Percentiles rank a stretch among this genome's conserved stretches.
Evolutionary conservation across 2,113 vertebrate species (phyloP).

Genomic region (Vidua macroura): DNA sequence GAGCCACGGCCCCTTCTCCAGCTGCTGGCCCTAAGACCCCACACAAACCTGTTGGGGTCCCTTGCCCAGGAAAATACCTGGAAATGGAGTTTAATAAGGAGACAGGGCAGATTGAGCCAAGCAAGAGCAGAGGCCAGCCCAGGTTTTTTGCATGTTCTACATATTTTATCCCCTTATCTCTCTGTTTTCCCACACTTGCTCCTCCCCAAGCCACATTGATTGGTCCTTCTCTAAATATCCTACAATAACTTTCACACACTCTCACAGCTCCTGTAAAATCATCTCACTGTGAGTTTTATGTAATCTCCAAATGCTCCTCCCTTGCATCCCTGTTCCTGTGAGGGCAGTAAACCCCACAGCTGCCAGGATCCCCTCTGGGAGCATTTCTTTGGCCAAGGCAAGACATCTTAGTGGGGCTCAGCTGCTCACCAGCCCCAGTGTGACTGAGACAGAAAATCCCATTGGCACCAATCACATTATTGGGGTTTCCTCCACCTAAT

Average conservation of each 20-base stretch:
- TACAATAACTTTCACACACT: background rate
- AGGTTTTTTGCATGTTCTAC: fast-evolving
- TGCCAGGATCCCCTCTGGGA: background rate
- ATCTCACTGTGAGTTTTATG: background rate
- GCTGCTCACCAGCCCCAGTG: background rate
- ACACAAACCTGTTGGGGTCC: background rate
- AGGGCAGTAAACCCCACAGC: background rate
- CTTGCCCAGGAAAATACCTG: background rate
- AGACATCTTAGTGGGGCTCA: background rate
- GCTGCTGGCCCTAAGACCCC: background rate
- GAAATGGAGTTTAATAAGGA: background rate
- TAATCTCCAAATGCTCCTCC: background rate
- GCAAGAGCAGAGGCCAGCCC: background rate
- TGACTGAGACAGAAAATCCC: background rate
- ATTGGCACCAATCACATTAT: fast-evolving
- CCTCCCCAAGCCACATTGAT: background rate
- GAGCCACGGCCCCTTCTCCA: background rate
- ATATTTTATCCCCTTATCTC: background rate
- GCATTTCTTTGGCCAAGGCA: background rate
- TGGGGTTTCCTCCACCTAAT: background rate
- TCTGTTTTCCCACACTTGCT: background rate
- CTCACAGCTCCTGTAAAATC: background rate
- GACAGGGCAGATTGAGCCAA: background rate
- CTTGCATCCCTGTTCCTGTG: background rate
- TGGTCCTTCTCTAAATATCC: background rate